Base-by-base conservation (phyloP, 2,113 vertebrate species). In the Prietella phreatophila region DNA sequence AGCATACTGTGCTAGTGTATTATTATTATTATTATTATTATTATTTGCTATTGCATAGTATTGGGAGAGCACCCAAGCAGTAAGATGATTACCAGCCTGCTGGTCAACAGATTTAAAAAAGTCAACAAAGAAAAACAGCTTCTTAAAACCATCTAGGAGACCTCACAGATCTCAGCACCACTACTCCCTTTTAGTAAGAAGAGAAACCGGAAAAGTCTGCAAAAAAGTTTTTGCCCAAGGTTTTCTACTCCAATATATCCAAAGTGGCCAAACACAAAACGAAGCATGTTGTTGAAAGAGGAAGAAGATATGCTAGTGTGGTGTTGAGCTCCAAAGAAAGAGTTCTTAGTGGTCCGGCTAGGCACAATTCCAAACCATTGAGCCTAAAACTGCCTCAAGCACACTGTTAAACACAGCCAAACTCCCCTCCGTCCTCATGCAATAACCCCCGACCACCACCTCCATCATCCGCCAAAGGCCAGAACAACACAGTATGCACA, bases 401-500 rank as follows among this genome's bases (percentile, higher is more conserved):
- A 91, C 88, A 91, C 91, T 90, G 85, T 91, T 92, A 89, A 88
- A 89, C 89, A 83, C 92, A 56, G 2, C 89, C 89, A 88, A 83
- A 92, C 84, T 89, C 88, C 89, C 90, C 90, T 89, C 90, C 85
- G 67, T 91, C 86, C 88, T 53, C 83, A 87, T 82, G 80, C 56
- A 56, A 82, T 50, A 50, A 9, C 47, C 4, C 79, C 89, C 85
- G 1, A 36, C 39, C 3, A 42, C 84, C 67, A 76, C 47, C 87
- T 79, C 58, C 83, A 90, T 87, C 86, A 89, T 85, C 85, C 88
- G 92, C 92, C 89, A 27, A 27, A 53, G 83, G 91, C 92, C 94
- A 93, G 92, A 85, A 90, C 92, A 93, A 92, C 90, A 89, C 91
- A 91, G 91, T 85, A 84, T 80, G 85, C 88, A 91, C 88, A 87